Conservation (phyloP, 1,140 invertebrate species). For the Eumeta japonica region DNA sequence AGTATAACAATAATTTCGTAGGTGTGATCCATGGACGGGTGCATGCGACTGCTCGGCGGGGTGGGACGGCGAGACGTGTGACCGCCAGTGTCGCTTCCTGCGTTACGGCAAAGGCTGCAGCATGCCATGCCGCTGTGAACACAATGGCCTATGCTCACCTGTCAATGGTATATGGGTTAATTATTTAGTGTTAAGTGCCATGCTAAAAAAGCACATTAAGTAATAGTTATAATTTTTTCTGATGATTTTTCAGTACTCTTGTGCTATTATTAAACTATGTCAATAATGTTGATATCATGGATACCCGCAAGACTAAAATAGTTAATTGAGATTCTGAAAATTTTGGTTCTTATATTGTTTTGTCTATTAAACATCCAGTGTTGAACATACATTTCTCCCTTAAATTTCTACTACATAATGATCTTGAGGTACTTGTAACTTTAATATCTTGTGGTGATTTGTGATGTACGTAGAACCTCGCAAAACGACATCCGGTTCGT, state of each 20-base stretch:
- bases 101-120: slow-evolving; percentile 82
- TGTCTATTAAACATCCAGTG: no score
- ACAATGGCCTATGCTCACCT: slow-evolving; percentile 86
- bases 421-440: no score
- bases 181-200: neutral
- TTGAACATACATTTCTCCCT: no score
- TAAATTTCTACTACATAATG: no score
- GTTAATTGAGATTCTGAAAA: neutral
- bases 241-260: neutral
- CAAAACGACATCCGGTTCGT: no score
- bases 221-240: neutral
- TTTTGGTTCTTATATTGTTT: no score
- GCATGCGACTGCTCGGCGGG: slow-evolving; percentile 85
- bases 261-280: no score
- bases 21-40: slow-evolving; percentile 86
- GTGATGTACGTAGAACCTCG: no score
- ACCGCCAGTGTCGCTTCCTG: slow-evolving; percentile 75
- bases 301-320: neutral
- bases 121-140: slow-evolving; percentile 76
- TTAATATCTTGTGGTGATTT: no score
- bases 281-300: no score
- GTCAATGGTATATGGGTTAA: slow-evolving; percentile 64
- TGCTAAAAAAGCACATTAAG: neutral
- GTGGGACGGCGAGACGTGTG: slow-evolving; percentile 81
- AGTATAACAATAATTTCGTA: slow-evolving; percentile 22